Evolutionary conservation across 1,140 invertebrate genomes (phyloP), one percentile per base, ranked within the genome.

Genomic region (Zaprionus taronus): DNA sequence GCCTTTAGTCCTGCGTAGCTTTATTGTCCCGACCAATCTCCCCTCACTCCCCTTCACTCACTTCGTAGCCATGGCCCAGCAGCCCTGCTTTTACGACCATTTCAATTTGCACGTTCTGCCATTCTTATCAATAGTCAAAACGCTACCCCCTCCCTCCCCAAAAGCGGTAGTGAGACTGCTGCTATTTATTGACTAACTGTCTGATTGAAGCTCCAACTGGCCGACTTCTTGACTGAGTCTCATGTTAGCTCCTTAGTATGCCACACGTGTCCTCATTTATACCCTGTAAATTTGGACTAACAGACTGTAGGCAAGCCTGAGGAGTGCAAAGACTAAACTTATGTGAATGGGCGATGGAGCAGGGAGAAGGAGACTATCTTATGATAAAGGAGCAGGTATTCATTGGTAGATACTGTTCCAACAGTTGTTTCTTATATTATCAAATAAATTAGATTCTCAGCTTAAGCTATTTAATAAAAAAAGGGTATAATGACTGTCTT

Each of bases 111-210:
- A 44, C 41, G 41, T 44, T 44, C 41, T 44, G 41, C 41, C 41
- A 44, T 44, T 44, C 41, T 44, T 44, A 44, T 44, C 41, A 44
- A 44, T 44, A 44, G 41, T 44, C 41, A 44, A 44, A 44, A 44
- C n/a, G 41, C 41, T 17, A 44, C n/a, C 41, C n/a, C n/a, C 6
- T 6, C n/a, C n/a, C 6, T 7, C 7, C 41, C 38, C 38, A 41
- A 41, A 11, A 11, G 9, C 31, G 31, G 31, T 11, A 9, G 14
- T 41, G 6, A n/a, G 7, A 44, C 41, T 17, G 41, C 41, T 44
- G 41, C 41, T 44, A 44, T 44, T 44, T 44, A 44, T 44, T 44
- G 41, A 44, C 41, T 44, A 44, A 44, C 41, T 44, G 41, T 44
- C 41, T 44, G 41, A 44, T 44, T 44, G 41, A 44, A 44, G 41